Evolutionary conservation across 2,113 vertebrate genomes (phyloP).

Genomic region (Bombycilla garrulus): DNA sequence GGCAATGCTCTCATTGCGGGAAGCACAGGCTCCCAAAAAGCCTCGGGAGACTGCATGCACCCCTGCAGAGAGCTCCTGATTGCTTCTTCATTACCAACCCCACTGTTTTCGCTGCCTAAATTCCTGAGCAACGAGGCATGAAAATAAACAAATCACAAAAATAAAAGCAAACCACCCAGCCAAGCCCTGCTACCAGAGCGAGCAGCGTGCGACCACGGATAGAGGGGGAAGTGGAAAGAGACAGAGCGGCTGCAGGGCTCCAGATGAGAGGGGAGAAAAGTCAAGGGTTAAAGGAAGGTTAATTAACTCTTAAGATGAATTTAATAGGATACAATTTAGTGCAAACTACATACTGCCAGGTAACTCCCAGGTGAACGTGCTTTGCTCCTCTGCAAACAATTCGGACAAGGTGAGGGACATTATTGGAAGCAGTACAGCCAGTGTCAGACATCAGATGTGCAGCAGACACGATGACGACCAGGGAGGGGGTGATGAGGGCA

Average conservation of each 20-base stretch:
- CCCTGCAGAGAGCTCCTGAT: background rate
- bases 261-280: background rate
- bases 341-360: constrained; percentile 85
- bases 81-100: background rate
- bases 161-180: background rate
- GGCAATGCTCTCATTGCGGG: accelerated
- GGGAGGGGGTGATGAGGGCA: background rate
- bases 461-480: constrained; percentile 29
- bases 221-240: background rate
- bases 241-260: background rate
- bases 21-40: background rate
- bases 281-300: constrained; percentile 27
- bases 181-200: background rate
- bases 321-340: constrained; percentile 47
- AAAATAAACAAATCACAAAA: background rate
- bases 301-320: background rate
- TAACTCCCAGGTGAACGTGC: constrained; percentile 80
- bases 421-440: constrained; percentile 83
- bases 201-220: background rate
- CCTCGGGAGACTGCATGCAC: background rate
- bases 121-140: background rate
- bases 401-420: constrained; percentile 83
- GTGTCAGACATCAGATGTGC: constrained; percentile 70
- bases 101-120: background rate
- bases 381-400: constrained; percentile 80